Evolutionary conservation across 2,113 vertebrate species (phyloP).

Genomic region (Takifugu bimaculatus): DNA sequence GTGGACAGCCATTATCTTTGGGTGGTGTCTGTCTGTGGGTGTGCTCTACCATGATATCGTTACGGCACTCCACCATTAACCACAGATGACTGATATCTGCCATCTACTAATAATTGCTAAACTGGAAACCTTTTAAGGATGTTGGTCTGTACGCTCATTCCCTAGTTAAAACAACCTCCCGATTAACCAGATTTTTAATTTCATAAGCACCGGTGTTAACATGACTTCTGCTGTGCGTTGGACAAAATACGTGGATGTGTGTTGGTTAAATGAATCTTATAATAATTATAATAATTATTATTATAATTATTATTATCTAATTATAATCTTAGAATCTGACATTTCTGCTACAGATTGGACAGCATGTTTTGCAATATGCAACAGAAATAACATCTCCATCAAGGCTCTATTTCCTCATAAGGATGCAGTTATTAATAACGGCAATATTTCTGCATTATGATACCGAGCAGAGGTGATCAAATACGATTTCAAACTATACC

Average conservation of each 20-base stretch:
- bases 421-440: background rate
- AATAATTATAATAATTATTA: too few relatives aligned
- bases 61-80: conserved; percentile 43
- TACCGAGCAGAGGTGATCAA: background rate
- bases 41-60: conserved; percentile 51
- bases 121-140: conserved; percentile 47
- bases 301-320: too few relatives aligned
- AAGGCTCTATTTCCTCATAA: background rate
- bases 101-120: conserved; percentile 45
- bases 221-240: background rate
- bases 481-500: background rate
- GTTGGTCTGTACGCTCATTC: conserved; percentile 20
- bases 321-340: too few relatives aligned
- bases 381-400: background rate
- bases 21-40: conserved; percentile 46
- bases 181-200: conserved; percentile 27
- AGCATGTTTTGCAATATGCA: background rate
- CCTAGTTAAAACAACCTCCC: conserved; percentile 19
- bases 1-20: conserved; percentile 60
- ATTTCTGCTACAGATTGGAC: background rate
- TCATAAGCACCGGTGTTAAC: conserved; percentile 4
- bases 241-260: background rate
- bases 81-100: conserved; percentile 52
- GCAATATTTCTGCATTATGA: background rate
- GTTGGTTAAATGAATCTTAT: background rate